phyloP scores from a whole-genome alignment of 2,797 vertebrate genomes.

The Cossypha caffra region DNA sequence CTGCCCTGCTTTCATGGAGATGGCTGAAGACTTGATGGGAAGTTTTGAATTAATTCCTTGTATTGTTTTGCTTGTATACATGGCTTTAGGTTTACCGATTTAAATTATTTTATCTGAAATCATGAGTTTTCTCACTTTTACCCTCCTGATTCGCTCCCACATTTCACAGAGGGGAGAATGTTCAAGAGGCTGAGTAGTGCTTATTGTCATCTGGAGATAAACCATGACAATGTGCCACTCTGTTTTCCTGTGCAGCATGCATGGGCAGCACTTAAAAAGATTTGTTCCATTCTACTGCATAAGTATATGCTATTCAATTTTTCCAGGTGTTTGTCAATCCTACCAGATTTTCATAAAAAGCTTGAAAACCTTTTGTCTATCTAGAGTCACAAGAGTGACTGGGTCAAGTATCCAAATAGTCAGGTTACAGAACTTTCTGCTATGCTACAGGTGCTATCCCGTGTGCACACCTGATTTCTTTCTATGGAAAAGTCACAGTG shows the following conservation, averaged over 20 bases:
- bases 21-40: neutral
- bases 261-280: neutral
- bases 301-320: neutral
- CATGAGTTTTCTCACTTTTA: neutral
- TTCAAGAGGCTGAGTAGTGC: too few species aligned
- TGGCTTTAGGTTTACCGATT: neutral
- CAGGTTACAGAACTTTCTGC: neutral
- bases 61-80: rapidly evolving
- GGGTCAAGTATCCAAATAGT: neutral
- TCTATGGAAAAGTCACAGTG: neutral
- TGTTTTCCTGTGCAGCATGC: neutral
- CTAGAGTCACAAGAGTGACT: neutral
- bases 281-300: neutral
- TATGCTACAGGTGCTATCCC: neutral
- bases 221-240: rapidly evolving
- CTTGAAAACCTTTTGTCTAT: neutral
- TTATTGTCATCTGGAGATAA: neutral
- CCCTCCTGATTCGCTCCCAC: rapidly evolving
- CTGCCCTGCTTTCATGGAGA: neutral
- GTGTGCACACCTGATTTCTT: neutral
- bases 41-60: neutral
- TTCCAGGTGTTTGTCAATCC: neutral
- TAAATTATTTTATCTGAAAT: neutral
- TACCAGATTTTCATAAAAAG: neutral
- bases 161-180: neutral